These are phyloP conservation scores for Latrodectus geometricus DNA, from an alignment of 1,140 invertebrate species.

Conservation along the genomic window DNA sequence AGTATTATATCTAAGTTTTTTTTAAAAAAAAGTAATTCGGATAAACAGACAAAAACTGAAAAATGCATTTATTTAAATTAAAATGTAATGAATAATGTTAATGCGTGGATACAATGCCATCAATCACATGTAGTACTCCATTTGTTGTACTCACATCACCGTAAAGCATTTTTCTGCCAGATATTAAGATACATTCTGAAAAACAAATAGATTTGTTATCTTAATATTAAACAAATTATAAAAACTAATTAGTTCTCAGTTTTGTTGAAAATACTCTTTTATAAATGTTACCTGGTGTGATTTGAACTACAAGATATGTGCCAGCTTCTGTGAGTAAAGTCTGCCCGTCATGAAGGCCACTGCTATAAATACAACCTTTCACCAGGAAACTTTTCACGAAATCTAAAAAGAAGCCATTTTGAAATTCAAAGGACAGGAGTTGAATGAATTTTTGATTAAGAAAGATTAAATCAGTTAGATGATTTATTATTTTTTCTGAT, in stretches of 20 bases:
- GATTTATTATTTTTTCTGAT: not conserved
- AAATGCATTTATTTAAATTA: too few species aligned
- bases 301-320: slow-evolving; percentile 21
- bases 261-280: not conserved
- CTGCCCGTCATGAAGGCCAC: slow-evolving; percentile 26
- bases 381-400: slow-evolving; percentile 49
- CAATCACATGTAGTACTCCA: slow-evolving; percentile 52
- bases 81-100: too few species aligned
- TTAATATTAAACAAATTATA: not conserved
- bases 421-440: too few species aligned
- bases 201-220: not conserved
- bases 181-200: slow-evolving; percentile 41
- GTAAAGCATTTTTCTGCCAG: slow-evolving; percentile 27
- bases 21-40: too few species aligned
- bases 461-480: too few species aligned
- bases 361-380: slow-evolving; percentile 37
- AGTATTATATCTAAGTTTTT: too few species aligned
- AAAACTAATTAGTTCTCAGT: not conserved
- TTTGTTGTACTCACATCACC: slow-evolving; percentile 48
- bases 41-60: too few species aligned
- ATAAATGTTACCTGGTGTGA: slow-evolving; percentile 24
- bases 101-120: slow-evolving; percentile 1
- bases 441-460: too few species aligned
- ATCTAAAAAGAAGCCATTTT: slow-evolving; percentile 5
- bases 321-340: slow-evolving; percentile 14